These are phyloP conservation scores for Ailurus styani DNA, from an alignment of 2,113 vertebrate genomes.

Conservation along the genomic window DNA sequence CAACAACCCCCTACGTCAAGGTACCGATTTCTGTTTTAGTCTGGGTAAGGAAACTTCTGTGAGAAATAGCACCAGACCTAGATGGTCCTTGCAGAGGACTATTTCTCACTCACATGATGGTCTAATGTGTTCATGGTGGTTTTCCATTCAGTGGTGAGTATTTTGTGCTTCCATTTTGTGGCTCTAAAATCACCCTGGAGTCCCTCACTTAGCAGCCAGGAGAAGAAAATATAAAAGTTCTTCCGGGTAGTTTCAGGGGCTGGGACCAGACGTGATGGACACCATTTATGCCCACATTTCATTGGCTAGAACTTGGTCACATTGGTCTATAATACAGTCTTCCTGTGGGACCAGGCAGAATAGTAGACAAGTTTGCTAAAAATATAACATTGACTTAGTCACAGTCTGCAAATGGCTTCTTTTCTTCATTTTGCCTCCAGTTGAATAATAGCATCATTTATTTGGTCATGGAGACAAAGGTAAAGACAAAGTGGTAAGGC, in stretches of 20 bases:
- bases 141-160: background rate
- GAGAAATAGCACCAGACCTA: background rate
- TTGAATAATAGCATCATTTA: background rate
- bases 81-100: background rate
- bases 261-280: accelerated
- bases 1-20: background rate
- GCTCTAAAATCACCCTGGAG: background rate
- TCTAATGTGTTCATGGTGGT: background rate
- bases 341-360: background rate
- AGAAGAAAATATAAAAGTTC: background rate
- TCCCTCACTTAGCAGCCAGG: background rate
- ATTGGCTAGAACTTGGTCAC: background rate
- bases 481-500: background rate
- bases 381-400: accelerated
- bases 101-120: accelerated
- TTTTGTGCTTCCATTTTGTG: background rate
- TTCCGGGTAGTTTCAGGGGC: background rate
- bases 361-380: background rate
- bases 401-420: background rate
- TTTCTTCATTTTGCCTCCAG: background rate
- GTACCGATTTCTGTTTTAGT: background rate
- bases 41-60: background rate
- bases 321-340: background rate
- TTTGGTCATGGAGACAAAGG: background rate
- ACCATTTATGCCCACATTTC: background rate